These are phyloP conservation scores for Remorina albescens DNA, from an alignment of 2,797 vertebrate species.

Conservation along the genomic window DNA sequence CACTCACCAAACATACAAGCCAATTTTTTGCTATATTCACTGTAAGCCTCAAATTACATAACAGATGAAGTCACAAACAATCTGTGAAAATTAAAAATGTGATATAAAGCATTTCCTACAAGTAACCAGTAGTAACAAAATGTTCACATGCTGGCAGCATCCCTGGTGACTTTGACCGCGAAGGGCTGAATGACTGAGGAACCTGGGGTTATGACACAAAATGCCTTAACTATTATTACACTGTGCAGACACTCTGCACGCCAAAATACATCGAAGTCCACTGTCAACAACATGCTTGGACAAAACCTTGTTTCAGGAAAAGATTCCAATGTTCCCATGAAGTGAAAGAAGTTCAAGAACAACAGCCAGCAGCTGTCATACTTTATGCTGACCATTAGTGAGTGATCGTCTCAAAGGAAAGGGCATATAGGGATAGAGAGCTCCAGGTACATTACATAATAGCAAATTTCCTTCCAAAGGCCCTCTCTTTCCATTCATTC, in stretches of 20 bases:
- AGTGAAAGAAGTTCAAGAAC: constrained; percentile 46
- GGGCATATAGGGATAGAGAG: constrained; percentile 52
- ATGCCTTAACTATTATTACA: constrained; percentile 75
- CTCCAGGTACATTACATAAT: constrained; percentile 69
- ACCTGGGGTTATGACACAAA: constrained; percentile 58
- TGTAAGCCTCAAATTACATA: constrained; percentile 32
- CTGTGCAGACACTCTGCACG: constrained; percentile 35
- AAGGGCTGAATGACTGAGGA: constrained; percentile 38
- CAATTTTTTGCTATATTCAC: constrained; percentile 30
- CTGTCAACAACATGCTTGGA: constrained; percentile 46
- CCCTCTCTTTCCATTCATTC: constrained; percentile 48
- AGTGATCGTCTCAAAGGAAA: constrained; percentile 30
- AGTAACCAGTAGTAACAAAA: constrained; percentile 34
- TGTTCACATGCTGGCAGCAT: constrained; percentile 37
- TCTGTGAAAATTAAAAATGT: constrained; percentile 1
- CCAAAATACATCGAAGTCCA: constrained; percentile 52
- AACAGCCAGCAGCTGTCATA: constrained; percentile 50
- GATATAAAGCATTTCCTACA: constrained; percentile 4
- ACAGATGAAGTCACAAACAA: constrained; percentile 12
- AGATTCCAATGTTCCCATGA: constrained; percentile 56
- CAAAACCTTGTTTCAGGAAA: constrained; percentile 20
- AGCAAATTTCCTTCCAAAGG: constrained; percentile 44
- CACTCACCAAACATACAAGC: constrained; percentile 23
- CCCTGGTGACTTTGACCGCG: constrained; percentile 60
- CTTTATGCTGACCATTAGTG: constrained; percentile 31